Evolutionary conservation across 2,113 vertebrate genomes (phyloP), one percentile per base, ranked within the genome.

Genomic region (Salvelinus alpinus): DNA sequence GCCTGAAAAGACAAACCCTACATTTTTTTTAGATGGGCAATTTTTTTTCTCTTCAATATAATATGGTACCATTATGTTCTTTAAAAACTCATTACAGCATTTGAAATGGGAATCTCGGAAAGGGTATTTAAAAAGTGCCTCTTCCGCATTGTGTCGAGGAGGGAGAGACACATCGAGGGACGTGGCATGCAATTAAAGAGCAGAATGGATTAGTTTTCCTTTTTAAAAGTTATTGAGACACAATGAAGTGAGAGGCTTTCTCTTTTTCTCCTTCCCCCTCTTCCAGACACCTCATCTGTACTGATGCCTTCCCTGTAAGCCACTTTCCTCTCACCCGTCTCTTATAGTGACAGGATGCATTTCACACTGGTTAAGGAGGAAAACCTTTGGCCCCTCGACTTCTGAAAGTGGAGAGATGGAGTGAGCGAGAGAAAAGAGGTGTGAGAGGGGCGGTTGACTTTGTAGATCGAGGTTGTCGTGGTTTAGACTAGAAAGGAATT

Each of bases 81-180:
- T 91, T 91, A 92, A 92, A 93, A 93, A 92, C 92, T 92, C 93
- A 93, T 94, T 94, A 93, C 89, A 78, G 83, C 71, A 31, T 89
- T 90, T 87, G 91, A 92, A 91, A 90, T 84, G 82, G 82, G 82
- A 91, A 88, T 90, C 89, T 88, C 72, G 82, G 84, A 77, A 87
- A 85, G 88, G 80, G 78, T 80, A 87, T 87, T 88, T 82, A 90
- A 89, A 91, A 77, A 84, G 82, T 83, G 81, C 84, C 81, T 88
- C 78, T 77, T 85, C 72, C 77, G 82, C 86, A 89, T 88, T 91
- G 88, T 88, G 83, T 47, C 0, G 70, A 78, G 78, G 85, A 64
- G 86, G 79, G 44, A 77, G 51, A 65, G 86, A 82, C 86, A 87
- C 88, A 88, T 90, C 80, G 72, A 75, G 86, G 88, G 91, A 92